Evolutionary conservation across 2,113 vertebrate species (phyloP), one percentile per base, ranked within the genome.

Genomic region (Scatophagus argus): DNA sequence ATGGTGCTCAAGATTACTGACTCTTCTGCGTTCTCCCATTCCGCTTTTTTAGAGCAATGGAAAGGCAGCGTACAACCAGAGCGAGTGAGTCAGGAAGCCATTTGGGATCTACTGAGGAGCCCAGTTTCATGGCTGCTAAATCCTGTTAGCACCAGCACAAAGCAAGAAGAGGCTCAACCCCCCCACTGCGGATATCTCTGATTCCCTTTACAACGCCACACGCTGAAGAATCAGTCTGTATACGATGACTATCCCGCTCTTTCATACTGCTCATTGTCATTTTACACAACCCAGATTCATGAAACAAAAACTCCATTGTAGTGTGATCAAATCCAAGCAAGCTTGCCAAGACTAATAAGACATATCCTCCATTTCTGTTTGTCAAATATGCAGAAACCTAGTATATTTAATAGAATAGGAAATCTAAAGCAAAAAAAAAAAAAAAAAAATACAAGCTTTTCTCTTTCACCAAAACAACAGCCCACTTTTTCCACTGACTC

Each of bases 101-200:
- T 84, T 83, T 46, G 82, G 82, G 80, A 79, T 90, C 76, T 55
- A 70, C 65, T 34, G 64, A 90, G 84, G 80, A 90, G 87, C 87
- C 78, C 87, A 85, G 86, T 90, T 94, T 89, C 91, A 93, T 72
- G 83, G 89, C 82, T 88, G 82, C 89, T 82, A 92, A 94, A 94
- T 94, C 92, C 89, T 86, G 87, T 93, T 94, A 93, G 82, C 83
- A 77, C 61, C 75, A 55, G 71, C 84, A 90, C 87, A 91, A 84
- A 91, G 82, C 76, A 56, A 66, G 67, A 77, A 70, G 78, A 77
- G 81, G 83, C 83, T 91, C 81, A 86, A 87, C 81, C 87, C 89
- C 89, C 89, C 87, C 84, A 72, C 84, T 88, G 90, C 14, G 79
- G 78, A 79, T 91, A 81, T 85, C 84, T 85, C 62, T 7, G 36